Conservation (phyloP, 2,797 vertebrate genomes). For the Crocidura indochinensis region DNA sequence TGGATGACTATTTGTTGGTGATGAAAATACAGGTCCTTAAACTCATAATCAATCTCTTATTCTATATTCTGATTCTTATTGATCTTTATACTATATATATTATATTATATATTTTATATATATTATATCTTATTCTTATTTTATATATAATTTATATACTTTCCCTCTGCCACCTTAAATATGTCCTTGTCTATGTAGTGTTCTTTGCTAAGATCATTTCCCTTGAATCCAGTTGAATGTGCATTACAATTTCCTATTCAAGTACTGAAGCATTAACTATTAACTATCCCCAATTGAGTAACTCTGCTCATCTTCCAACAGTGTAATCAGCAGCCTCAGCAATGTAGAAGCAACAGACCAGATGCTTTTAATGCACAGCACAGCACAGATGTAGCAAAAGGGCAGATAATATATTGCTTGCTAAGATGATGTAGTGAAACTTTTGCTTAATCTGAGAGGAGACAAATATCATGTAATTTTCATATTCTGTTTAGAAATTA, state of each 20-base stretch:
- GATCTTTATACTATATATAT: no score
- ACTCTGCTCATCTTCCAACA: background rate
- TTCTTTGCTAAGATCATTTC: background rate
- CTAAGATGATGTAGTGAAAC: background rate
- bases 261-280: background rate
- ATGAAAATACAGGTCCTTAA: background rate
- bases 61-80: no score
- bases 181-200: background rate
- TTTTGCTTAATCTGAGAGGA: background rate
- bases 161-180: background rate
- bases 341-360: conserved; percentile 36
- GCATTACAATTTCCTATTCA: background rate
- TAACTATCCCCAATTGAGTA: background rate
- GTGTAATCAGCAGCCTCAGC: background rate
- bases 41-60: background rate
- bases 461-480: background rate
- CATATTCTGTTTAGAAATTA: conserved; percentile 14
- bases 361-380: conserved; percentile 13
- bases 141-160: no score
- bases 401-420: background rate
- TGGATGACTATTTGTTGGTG: background rate
- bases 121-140: no score
- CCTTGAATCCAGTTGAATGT: background rate
- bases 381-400: conserved; percentile 20
- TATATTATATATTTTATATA: no score